Evolutionary conservation across 2,888 invertebrate genomes (phyloP).

Genomic region (Pristionchus mayeri): DNA sequence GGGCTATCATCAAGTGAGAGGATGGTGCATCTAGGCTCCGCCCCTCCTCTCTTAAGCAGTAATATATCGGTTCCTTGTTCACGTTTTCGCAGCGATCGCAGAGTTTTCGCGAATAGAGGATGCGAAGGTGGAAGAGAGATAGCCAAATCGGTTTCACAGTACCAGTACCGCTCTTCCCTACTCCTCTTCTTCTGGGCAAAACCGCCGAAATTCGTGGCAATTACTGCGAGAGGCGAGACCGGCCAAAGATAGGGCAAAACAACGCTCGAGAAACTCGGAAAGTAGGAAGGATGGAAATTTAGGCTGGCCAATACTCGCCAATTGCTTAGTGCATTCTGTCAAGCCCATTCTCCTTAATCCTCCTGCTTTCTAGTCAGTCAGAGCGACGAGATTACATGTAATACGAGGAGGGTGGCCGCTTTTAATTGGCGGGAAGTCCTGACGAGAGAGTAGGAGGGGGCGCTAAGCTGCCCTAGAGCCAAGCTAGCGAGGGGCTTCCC

Average conservation of each 20-base stretch:
- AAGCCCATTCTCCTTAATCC: too few species aligned
- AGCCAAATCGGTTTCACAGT: constrained; percentile 7
- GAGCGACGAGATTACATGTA: too few species aligned
- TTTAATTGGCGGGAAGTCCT: too few species aligned
- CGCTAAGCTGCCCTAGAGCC: too few species aligned
- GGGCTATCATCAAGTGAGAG: not conserved
- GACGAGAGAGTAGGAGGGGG: too few species aligned
- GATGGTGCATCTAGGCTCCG: not conserved
- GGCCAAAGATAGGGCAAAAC: constrained; percentile 1
- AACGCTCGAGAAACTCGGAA: not conserved
- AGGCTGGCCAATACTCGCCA: too few species aligned
- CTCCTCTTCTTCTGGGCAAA: not conserved
- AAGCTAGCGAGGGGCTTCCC: too few species aligned
- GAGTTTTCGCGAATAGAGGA: too few species aligned
- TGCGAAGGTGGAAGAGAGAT: not conserved
- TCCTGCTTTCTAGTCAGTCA: too few species aligned
- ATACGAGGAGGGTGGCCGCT: too few species aligned
- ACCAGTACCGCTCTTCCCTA: not conserved
- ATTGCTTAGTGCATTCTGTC: too few species aligned
- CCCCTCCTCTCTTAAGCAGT: not conserved
- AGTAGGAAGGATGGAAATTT: too few species aligned
- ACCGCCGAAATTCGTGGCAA: not conserved
- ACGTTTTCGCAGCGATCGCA: not conserved
- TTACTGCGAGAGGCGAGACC: not conserved
- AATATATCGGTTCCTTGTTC: constrained; percentile 24